These are phyloP conservation scores for Conger conger DNA, from an alignment of 2,113 vertebrate genomes.

Conservation along the genomic window DNA sequence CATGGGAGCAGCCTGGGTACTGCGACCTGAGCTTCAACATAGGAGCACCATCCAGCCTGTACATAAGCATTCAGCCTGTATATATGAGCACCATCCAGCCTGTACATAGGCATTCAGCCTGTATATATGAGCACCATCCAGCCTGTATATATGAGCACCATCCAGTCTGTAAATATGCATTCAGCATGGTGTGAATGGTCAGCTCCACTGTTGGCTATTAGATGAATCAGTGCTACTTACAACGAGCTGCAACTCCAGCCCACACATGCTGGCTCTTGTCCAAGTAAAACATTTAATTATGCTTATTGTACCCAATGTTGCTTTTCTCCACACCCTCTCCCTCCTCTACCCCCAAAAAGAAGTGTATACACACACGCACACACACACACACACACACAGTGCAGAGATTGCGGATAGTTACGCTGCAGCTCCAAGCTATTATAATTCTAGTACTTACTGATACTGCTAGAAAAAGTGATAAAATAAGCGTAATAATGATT, in stretches of 20 bases:
- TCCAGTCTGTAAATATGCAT: not conserved
- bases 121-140: not conserved
- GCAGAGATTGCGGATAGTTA: not conserved
- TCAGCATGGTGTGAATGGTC: not conserved
- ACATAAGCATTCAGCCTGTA: not conserved
- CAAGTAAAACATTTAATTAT: no score
- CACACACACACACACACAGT: no score
- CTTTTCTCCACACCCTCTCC: not conserved
- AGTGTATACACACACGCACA: no score
- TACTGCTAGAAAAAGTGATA: not conserved
- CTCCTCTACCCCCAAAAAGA: no score
- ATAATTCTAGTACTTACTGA: not conserved
- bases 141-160: no score
- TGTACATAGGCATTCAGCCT: no score
- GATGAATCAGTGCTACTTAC: not conserved
- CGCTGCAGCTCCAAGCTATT: not conserved
- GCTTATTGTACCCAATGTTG: no score
- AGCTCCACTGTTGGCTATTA: not conserved
- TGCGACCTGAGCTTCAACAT: not conserved
- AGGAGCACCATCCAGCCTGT: not conserved
- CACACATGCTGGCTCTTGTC: not conserved
- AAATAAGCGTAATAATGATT: not conserved
- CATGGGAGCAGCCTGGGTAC: not conserved
- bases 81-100: not conserved
- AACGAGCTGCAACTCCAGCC: not conserved